A percentile compares a stretch with the other conserved stretches of the same genome.
Evolutionary conservation across 2,113 vertebrate species (phyloP).

Genomic region (Indri indri): DNA sequence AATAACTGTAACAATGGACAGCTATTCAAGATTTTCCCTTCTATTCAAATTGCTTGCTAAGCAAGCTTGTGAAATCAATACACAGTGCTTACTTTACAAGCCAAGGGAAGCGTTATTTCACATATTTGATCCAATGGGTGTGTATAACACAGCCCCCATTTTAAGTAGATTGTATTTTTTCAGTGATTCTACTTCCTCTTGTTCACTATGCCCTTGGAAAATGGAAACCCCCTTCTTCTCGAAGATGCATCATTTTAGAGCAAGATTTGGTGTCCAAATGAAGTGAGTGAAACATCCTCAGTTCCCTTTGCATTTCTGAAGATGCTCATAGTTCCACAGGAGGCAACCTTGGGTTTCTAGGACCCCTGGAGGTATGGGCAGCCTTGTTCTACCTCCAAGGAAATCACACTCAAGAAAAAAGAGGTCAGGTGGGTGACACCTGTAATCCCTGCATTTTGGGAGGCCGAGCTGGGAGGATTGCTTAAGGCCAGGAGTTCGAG

Average conservation of each 20-base stretch:
- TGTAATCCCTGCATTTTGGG: too few species aligned
- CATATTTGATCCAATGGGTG: slow-evolving; percentile 47
- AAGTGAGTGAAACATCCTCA: neutral
- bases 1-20: slow-evolving; percentile 48
- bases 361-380: neutral
- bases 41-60: slow-evolving; percentile 70
- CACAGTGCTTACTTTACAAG: slow-evolving; percentile 39
- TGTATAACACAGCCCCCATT: slow-evolving; percentile 16
- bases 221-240: neutral
- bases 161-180: neutral
- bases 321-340: neutral
- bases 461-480: too few species aligned
- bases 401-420: neutral
- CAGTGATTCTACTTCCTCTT: slow-evolving; percentile 21
- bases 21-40: slow-evolving; percentile 63
- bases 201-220: neutral
- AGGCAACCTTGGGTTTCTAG: neutral
- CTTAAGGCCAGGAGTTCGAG: too few species aligned
- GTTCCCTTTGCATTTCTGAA: slow-evolving; percentile 35
- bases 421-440: neutral
- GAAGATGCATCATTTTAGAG: slow-evolving; percentile 31
- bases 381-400: neutral
- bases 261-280: neutral
- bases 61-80: slow-evolving; percentile 61
- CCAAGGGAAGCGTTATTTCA: slow-evolving; percentile 56